Evolutionary conservation across 2,113 vertebrate genomes (phyloP), one percentile per base, ranked within the genome.

Genomic region (Cyphomyrus discorhynchus): DNA sequence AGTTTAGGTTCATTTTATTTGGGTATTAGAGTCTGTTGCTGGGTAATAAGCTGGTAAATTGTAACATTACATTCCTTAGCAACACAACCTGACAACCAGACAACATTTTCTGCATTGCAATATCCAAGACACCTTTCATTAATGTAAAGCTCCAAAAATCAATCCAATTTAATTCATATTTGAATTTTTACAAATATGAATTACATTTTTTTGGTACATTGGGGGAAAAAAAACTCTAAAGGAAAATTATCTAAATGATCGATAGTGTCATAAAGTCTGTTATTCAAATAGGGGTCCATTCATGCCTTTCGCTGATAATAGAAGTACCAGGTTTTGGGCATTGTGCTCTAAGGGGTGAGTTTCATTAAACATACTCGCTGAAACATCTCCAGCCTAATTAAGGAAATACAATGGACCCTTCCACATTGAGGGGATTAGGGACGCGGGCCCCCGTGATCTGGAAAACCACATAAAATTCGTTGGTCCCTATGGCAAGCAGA

Each of bases 1-100:
- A 27, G 31, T 53, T 87, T 31, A 52, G 50, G 45, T 84, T 47
- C 82, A 47, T 21, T 84, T 45, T 24, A 56, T 31, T 35, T 35
- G n/a, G 27, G 27, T 53, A 35, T 53, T 53, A 52, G 27, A 53
- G 46, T 52, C n/a, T 35, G 17, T 56, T 87, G 50, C 85, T 53
- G 50, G 47, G 11, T 87, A 87, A 87, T 87, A 53, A 87, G 49
- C 49, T 53, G 49, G 46, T n/a, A 56, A 53, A 53, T 2, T 87
- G 85, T 87, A 39, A 53, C 49, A 53, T 56, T 87, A 52, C 19
- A 27, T 87, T 87, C 50, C 85, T 39, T 87, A 87, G 50, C 85
- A 87, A 87, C 15, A n/a, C 85, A 87, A 47, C 85, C 46, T 86
- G 31, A 27, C 5, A 47, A 27, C 85, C 85, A 35, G 17, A 56